These are phyloP conservation scores for Tapera naevia DNA, from an alignment of 2,797 vertebrate genomes.

Conservation along the genomic window DNA sequence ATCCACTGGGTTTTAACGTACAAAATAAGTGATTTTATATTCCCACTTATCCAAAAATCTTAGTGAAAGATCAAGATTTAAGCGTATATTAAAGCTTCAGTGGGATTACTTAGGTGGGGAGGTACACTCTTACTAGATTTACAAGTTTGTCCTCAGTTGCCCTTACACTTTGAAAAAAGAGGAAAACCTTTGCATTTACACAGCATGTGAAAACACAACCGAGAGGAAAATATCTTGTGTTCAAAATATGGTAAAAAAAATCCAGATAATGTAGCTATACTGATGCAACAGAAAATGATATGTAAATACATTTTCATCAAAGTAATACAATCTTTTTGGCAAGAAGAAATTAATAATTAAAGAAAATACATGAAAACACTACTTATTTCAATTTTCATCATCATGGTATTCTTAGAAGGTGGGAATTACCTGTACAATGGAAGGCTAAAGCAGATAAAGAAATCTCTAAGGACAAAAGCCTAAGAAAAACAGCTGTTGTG, in stretches of 20 bases:
- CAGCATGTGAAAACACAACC: not conserved
- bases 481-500: not conserved
- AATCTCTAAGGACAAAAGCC: not conserved
- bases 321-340: not conserved
- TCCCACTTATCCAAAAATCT: not conserved
- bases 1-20: not conserved
- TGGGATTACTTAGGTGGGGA: not conserved
- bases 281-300: not conserved
- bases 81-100: not conserved
- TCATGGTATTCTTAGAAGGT: not conserved
- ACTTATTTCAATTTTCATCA: not conserved
- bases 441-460: not conserved
- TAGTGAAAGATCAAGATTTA: not conserved
- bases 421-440: not conserved
- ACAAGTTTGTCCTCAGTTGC: fast-evolving
- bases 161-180: not conserved
- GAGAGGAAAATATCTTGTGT: not conserved
- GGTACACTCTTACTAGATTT: not conserved
- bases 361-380: not conserved
- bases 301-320: not conserved
- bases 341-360: not conserved
- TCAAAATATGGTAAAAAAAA: not conserved
- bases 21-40: not conserved
- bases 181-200: not conserved
- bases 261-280: not conserved